Base-by-base conservation (phyloP, 2,113 vertebrate species). In the Dasyornis broadbenti region DNA sequence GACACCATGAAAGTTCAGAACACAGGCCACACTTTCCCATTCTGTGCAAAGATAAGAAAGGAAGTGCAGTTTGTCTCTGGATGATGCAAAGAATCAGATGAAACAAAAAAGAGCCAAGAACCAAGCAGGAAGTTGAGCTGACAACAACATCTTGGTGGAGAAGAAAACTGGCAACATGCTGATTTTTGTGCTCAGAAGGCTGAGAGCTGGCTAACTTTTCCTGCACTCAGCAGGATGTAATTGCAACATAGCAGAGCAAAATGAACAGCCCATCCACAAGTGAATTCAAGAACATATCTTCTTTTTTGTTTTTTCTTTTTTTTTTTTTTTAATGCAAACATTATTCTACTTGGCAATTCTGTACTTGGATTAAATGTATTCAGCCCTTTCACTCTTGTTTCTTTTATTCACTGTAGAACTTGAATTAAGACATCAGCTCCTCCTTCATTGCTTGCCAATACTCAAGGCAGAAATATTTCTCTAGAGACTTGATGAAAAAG, bases 341-440 rank as follows among this genome's bases (percentile, higher is more conserved):
- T 82, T 59, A 69, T 95, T 63, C 49, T 57, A 54, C 54, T 88
- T 94, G 59, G 37, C n/a, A 91, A 8, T 54, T 92, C 73, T 45
- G 23, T 37, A 28, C 20, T 61, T 63, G 68, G 28, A 60, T 86
- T 90, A 85, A 91, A 91, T 52, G 33, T 47, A 44, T 90, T 84
- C 76, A 92, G 31, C 44, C 89, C 9, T 94, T 70, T 83, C 59
- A 71, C 16, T 94, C 76, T 68, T 57, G 28, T 77, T 79, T 86
- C 35, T 42, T 70, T 89, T 70, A 89, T 68, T 44, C 9, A 40
- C 6, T 68, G 52, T 60, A 92, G 60, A 68, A 82, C 15, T 86
- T 94, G 30, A 94, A 78, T 95, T 84, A 92, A 97, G 87, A 68
- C 57, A 81, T 82, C 68, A 63, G 5, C 15, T 91, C 5, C 52